phyloP scores from a whole-genome alignment of 64 coral and sea anemone genomes.

The Dendrophyllia cribrosa region DNA sequence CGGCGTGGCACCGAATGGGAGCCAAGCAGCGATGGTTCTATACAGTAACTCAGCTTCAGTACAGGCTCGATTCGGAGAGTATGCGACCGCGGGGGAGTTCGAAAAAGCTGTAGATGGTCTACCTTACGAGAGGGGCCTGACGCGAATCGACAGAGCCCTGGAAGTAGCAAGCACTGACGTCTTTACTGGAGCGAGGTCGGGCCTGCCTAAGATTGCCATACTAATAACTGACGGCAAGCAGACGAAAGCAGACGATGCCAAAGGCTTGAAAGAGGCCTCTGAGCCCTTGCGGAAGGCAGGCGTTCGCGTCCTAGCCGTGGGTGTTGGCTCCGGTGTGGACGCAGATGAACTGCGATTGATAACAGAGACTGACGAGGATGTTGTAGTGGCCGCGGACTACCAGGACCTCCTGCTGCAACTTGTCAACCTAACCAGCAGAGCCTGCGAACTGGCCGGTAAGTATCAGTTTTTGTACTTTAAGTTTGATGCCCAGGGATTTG shows the following conservation, averaged over 20 bases:
- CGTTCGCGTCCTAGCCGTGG: slow-evolving; percentile 70
- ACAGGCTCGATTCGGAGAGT: slow-evolving; percentile 60
- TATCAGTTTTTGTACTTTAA: neutral
- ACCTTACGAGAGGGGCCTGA: slow-evolving; percentile 22
- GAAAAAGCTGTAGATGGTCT: slow-evolving; percentile 38
- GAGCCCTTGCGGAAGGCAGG: slow-evolving; percentile 41
- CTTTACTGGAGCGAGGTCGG: neutral
- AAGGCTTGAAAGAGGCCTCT: slow-evolving; percentile 10
- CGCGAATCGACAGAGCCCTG: slow-evolving; percentile 63
- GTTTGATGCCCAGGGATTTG: neutral
- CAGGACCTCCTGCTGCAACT: slow-evolving; percentile 54
- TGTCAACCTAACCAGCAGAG: neutral
- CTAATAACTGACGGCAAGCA: slow-evolving; percentile 52
- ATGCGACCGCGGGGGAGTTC: slow-evolving; percentile 38
- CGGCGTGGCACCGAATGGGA: slow-evolving; percentile 16
- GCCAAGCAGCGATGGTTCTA: slow-evolving; percentile 44
- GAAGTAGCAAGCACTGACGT: neutral
- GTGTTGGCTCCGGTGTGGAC: slow-evolving; percentile 59
- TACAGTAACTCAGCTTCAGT: slow-evolving; percentile 54
- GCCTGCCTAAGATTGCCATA: slow-evolving; percentile 42
- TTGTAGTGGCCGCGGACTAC: slow-evolving; percentile 71
- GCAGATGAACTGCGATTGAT: slow-evolving; percentile 62
- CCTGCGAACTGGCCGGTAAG: neutral
- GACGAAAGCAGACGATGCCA: slow-evolving; percentile 25
- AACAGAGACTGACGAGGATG: slow-evolving; percentile 69